phyloP scores from a whole-genome alignment of 2,888 invertebrate species.

The Ophraella communa region DNA sequence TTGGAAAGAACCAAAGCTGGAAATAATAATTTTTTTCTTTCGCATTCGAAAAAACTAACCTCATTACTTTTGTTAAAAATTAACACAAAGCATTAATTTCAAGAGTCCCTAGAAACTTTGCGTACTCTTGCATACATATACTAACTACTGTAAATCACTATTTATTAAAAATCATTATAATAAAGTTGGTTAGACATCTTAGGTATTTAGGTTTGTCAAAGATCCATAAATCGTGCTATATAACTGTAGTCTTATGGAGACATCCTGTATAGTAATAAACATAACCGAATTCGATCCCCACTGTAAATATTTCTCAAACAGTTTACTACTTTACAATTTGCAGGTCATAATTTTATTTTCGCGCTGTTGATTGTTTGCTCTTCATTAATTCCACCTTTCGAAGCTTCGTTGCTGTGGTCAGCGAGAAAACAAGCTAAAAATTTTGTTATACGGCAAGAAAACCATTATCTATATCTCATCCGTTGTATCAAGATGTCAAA shows the following conservation, averaged over 20 bases:
- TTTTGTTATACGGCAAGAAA: slow-evolving; percentile 35
- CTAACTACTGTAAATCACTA: too few species aligned
- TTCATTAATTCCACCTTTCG: slow-evolving; percentile 22
- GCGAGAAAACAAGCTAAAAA: slow-evolving; percentile 21
- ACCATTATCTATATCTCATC: slow-evolving; percentile 38
- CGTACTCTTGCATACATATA: too few species aligned
- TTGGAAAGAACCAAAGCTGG: too few species aligned
- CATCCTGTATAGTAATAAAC: background rate
- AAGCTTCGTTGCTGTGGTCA: slow-evolving; percentile 13
- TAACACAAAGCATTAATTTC: too few species aligned
- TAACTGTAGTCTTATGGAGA: background rate
- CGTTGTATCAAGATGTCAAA: slow-evolving; percentile 56
- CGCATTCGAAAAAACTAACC: too few species aligned
- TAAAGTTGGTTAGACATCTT: too few species aligned
- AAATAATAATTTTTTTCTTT: too few species aligned
- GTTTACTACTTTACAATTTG: background rate
- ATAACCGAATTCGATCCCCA: background rate
- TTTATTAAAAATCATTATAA: too few species aligned
- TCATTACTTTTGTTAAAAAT: too few species aligned
- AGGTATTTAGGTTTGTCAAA: too few species aligned
- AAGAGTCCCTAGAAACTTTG: too few species aligned
- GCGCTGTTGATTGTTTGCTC: slow-evolving; percentile 7
- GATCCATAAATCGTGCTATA: too few species aligned
- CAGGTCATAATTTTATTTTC: slow-evolving; percentile 9
- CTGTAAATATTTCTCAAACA: background rate